Percentiles rank a stretch among this genome's conserved stretches.
Conservation (phyloP, 2,888 invertebrate species). For the Scaptomyza parva region DNA sequence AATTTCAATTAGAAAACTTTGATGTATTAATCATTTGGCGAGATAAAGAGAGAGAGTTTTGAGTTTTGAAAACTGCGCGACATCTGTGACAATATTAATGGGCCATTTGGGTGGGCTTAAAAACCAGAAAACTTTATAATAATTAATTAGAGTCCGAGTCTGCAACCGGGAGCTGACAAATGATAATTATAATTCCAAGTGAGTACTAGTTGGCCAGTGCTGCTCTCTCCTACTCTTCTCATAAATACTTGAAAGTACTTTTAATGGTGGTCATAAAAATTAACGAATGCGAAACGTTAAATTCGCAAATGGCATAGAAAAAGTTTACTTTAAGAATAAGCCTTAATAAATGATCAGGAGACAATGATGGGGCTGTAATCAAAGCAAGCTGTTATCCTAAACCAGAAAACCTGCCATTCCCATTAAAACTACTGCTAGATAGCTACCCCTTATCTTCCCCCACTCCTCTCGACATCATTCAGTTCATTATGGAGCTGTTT, state of each 20-base stretch:
- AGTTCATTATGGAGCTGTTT: constrained; percentile 76
- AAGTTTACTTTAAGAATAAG: constrained; percentile 37
- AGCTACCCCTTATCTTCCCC: not conserved
- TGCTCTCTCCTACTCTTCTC: constrained; percentile 8
- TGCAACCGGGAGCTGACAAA: constrained; percentile 69
- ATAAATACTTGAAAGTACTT: constrained; percentile 43
- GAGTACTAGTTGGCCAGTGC: constrained; percentile 45
- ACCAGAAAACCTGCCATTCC: constrained; percentile 5
- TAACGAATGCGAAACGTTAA: constrained; percentile 41
- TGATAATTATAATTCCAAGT: constrained; percentile 69
- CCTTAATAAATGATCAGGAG: constrained; percentile 64
- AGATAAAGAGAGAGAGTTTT: constrained; percentile 30
- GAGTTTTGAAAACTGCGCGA: constrained; percentile 55
- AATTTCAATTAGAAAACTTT: constrained; percentile 63
- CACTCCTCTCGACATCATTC: constrained; percentile 26
- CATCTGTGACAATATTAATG: constrained; percentile 79
- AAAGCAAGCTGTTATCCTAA: constrained; percentile 52
- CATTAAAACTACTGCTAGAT: constrained; percentile 26
- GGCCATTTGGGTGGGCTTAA: constrained; percentile 45
- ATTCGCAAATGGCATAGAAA: constrained; percentile 23
- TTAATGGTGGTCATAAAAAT: constrained; percentile 76
- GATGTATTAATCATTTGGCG: constrained; percentile 67
- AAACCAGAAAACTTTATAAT: constrained; percentile 73
- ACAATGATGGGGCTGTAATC: constrained; percentile 53
- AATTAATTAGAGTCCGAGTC: constrained; percentile 71